phyloP scores from a whole-genome alignment of 2,797 vertebrate species.

The Pangasius larnaudii region DNA sequence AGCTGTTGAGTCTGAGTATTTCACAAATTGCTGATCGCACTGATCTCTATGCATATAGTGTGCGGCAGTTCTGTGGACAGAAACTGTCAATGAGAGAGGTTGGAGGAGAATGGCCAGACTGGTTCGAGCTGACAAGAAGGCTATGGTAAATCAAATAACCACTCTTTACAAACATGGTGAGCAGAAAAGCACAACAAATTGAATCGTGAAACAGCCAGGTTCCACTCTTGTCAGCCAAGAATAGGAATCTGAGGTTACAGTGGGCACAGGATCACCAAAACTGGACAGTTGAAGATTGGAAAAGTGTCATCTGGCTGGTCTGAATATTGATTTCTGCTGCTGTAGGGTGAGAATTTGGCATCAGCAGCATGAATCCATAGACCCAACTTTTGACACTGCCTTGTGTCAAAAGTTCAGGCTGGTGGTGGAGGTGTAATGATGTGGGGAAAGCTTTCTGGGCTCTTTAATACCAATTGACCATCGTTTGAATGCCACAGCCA shows the following conservation, averaged over 20 bases:
- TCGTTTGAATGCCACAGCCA: neutral
- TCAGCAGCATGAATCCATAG: neutral
- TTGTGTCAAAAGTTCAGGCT: neutral
- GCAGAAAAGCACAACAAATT: neutral
- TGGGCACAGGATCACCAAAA: neutral
- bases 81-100: neutral
- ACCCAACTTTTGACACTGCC: too few relatives aligned
- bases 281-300: neutral
- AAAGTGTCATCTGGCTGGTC: neutral
- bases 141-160: neutral
- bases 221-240: neutral
- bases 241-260: neutral
- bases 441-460: neutral
- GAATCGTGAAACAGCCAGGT: neutral
- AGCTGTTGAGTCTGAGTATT: neutral
- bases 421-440: neutral
- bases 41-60: neutral
- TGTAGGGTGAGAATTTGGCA: neutral
- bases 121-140: neutral
- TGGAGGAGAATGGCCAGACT: neutral
- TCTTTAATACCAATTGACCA: neutral
- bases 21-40: neutral
- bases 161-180: too few relatives aligned
- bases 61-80: neutral
- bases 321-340: neutral